Percentiles rank a stretch among this genome's conserved stretches.
These are phyloP conservation scores for Argyresthia albistria DNA, from an alignment of 2,888 invertebrate species.

Conservation along the genomic window DNA sequence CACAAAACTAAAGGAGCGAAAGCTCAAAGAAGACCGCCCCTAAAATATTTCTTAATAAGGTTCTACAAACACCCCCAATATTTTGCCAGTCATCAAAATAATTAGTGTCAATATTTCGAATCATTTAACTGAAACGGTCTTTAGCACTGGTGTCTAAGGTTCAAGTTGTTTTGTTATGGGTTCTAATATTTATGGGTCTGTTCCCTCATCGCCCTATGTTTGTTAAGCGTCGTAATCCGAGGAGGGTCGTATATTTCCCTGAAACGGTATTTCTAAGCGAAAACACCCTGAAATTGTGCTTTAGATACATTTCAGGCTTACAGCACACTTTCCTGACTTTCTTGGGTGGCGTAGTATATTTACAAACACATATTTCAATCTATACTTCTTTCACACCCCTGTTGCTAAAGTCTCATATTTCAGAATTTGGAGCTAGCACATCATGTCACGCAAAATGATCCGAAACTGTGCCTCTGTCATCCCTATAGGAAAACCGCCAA, in stretches of 20 bases:
- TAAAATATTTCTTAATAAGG: neutral
- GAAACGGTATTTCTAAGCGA: neutral
- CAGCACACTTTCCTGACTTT: too few relatives aligned
- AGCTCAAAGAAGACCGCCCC: neutral
- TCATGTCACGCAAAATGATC: too few relatives aligned
- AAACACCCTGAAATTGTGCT: neutral
- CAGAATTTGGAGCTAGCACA: too few relatives aligned
- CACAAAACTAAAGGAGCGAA: neutral
- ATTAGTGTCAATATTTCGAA: constrained; percentile 31
- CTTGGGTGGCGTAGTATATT: too few relatives aligned
- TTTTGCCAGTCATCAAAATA: constrained; percentile 49
- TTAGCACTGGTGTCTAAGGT: constrained; percentile 13
- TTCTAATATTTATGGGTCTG: constrained; percentile 19
- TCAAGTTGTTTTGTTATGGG: constrained; percentile 14
- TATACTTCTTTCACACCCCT: too few relatives aligned
- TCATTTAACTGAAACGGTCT: constrained; percentile 13
- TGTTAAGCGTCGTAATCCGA: constrained; percentile 29
- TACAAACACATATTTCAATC: too few relatives aligned
- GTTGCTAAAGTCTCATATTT: too few relatives aligned
- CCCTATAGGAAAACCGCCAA: too few relatives aligned
- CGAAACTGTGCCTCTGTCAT: too few relatives aligned
- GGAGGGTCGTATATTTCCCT: constrained; percentile 8
- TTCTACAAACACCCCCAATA: constrained; percentile 7
- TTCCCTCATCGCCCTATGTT: constrained; percentile 34
- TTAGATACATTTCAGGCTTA: too few relatives aligned